phyloP scores from a whole-genome alignment of 2,888 invertebrate species.

The Dryococelus australis region DNA sequence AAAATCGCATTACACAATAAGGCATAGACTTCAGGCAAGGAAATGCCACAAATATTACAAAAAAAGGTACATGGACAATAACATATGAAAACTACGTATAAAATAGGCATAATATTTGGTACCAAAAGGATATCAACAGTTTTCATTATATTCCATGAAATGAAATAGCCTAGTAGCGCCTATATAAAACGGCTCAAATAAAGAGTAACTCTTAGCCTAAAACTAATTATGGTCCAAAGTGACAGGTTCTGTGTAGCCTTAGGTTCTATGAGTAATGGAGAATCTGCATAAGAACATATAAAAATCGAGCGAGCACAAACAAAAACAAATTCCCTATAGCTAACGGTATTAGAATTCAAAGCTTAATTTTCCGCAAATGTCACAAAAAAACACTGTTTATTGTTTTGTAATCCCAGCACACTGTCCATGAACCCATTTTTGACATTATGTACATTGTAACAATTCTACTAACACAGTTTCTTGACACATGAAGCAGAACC shows the following conservation, averaged over 20 bases:
- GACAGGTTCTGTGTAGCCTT: background rate
- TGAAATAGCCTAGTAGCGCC: background rate
- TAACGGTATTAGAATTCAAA: background rate
- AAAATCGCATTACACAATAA: background rate
- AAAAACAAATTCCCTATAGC: background rate
- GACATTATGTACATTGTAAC: slow-evolving; percentile 9
- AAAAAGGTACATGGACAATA: background rate
- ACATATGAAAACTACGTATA: background rate
- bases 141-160: background rate
- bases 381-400: background rate
- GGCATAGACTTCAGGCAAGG: background rate
- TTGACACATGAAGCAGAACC: slow-evolving; percentile 22
- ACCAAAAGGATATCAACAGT: background rate
- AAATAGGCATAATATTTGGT: background rate
- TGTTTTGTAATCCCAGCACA: slow-evolving; percentile 24
- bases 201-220: background rate
- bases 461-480: background rate
- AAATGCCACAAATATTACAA: background rate
- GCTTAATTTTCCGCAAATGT: background rate
- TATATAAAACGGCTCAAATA: too few relatives aligned
- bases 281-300: background rate
- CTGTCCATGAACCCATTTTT: slow-evolving; percentile 27
- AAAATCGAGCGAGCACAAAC: background rate
- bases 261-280: background rate
- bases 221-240: background rate